These are phyloP conservation scores for Ctenochaetus hawaiiensis DNA, from an alignment of 2,797 vertebrate genomes.

Conservation along the genomic window DNA sequence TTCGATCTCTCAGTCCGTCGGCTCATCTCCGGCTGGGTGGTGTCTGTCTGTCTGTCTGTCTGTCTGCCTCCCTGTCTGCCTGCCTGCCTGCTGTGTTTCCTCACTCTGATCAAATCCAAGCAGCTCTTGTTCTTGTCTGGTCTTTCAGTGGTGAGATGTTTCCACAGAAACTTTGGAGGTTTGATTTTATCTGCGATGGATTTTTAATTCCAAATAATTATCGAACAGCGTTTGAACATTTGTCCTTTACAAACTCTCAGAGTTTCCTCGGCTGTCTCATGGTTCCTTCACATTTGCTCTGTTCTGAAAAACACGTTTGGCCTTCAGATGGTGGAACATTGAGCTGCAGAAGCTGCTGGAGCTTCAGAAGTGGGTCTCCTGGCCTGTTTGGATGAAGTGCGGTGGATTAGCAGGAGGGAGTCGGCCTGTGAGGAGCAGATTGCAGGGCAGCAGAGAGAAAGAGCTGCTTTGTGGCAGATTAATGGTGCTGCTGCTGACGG, in stretches of 20 bases:
- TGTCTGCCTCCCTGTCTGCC: too few relatives aligned
- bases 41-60: not conserved
- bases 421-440: not conserved
- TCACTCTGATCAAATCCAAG: conserved; percentile 19
- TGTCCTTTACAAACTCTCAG: not conserved
- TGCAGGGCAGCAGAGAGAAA: conserved; percentile 39
- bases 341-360: not conserved
- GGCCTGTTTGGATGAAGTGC: conserved; percentile 4
- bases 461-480: conserved; percentile 66
- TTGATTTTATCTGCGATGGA: too few relatives aligned
- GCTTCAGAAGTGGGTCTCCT: not conserved
- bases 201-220: too few relatives aligned
- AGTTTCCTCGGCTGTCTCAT: not conserved
- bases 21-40: conserved; percentile 34
- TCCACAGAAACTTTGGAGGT: not conserved
- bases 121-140: not conserved
- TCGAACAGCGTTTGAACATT: too few relatives aligned
- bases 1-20: conserved; percentile 2
- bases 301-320: not conserved
- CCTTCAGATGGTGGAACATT: not conserved
- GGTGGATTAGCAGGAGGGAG: conserved; percentile 7
- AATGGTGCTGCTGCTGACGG: conserved; percentile 7
- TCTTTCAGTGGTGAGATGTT: not conserved
- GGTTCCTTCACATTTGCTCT: not conserved
- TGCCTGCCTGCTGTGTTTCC: conserved; percentile 32